Evolutionary conservation across 2,888 invertebrate species (phyloP), one percentile per base, ranked within the genome.

Genomic region (Drosophila barbarae): DNA sequence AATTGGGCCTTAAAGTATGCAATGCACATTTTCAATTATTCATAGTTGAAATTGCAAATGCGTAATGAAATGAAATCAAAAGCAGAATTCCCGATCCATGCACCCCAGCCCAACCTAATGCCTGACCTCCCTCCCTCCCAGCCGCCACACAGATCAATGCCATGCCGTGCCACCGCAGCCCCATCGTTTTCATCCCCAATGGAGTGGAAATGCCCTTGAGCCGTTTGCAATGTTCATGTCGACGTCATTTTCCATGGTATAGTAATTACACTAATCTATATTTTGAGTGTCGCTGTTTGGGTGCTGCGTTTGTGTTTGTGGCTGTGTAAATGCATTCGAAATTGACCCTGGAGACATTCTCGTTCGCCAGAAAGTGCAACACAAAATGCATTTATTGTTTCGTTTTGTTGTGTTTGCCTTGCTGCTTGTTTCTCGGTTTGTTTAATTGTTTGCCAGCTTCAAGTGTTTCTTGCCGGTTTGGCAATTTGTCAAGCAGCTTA

Each of bases 281-380:
- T 55, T 65, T 51, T 34, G 36, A 39, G 50, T 58, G 23, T 21
- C 36, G 44, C 32, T 47, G 39, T 51, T 10, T 56, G 23, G 13
- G 46, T 46, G 30, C 46, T 46, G 46, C 13, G 47, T 39, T 38
- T 41, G 23, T 18, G 35, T 41, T 9, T 55, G 32, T 39, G 42
- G 47, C 50, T 55, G 58, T 71, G 69, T 63, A 69, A 71, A 73
- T 75, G 78, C 78, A 84, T 79, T 73, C 68, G 63, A 69, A 78
- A 80, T 82, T 80, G 76, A 82, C 84, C 79, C 79, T 82, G 73
- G 79, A 78, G 79, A 82, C 82, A 82, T 82, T 74, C 56, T 67
- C 61, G 50, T 47, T 72, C 63, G 46, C 66, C 69, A 54, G 65
- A 63, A 82, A 73, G 64, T 57, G 60, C 42, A 38, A 38, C 61